A percentile compares a stretch with the other conserved stretches of the same genome.
These are phyloP conservation scores for Aurelia coerulea DNA, from an alignment of 30 jellyfish, hydroid and myxozoan species.

Conservation along the genomic window DNA sequence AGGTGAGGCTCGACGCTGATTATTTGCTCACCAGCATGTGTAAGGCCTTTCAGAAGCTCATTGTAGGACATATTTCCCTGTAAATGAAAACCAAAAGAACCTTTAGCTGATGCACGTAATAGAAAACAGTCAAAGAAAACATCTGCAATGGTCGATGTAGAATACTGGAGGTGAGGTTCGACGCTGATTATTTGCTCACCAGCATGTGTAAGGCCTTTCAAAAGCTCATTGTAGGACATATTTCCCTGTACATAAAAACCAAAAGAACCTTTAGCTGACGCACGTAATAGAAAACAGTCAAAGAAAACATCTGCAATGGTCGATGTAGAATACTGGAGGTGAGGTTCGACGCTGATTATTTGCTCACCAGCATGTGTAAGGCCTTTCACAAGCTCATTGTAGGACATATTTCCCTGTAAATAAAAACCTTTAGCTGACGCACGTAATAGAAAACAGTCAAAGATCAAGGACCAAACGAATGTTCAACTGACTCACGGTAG, in stretches of 20 bases:
- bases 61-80: constrained; percentile 33
- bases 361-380: constrained; percentile 17
- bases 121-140: not conserved
- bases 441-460: not conserved
- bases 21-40: constrained; percentile 5
- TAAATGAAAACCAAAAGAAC: not conserved
- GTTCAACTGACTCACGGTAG: too few species aligned
- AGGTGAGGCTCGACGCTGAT: constrained; percentile 19
- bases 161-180: constrained; percentile 14
- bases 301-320: constrained; percentile 1
- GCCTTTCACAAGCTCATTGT: constrained; percentile 35
- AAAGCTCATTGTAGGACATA: constrained; percentile 32
- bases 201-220: constrained; percentile 13
- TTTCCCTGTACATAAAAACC: not conserved
- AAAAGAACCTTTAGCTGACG: not conserved
- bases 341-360: constrained; percentile 8
- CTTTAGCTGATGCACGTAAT: not conserved
- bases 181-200: constrained; percentile 15
- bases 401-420: constrained; percentile 20
- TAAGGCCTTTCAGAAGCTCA: constrained; percentile 35
- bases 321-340: constrained; percentile 1
- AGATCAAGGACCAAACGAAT: too few species aligned
- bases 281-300: not conserved
- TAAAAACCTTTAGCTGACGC: not conserved
- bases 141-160: not conserved